Evolutionary conservation across 2,797 vertebrate species (phyloP), one percentile per base, ranked within the genome.

Genomic region (Masticophis lateralis): DNA sequence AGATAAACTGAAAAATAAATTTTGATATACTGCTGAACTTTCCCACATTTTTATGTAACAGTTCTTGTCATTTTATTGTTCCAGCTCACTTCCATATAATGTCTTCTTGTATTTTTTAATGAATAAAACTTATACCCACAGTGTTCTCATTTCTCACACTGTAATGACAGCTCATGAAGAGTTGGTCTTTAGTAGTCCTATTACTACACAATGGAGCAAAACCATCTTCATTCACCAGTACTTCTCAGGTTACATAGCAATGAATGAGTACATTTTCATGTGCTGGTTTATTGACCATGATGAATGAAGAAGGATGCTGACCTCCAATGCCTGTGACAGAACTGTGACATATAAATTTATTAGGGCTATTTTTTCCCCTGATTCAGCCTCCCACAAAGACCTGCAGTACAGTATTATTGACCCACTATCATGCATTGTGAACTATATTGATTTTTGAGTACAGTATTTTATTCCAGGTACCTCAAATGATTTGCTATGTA

Each of bases 61-160:
- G 51, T 22, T 89, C 55, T 13, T 91, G 0, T 18, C 8, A 1
- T 66, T 89, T 91, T 83, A 27, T 79, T 61, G 86, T 91, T 89
- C 4, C 5, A 87, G 12, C 69, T 91, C 16, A 37, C 4, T 93
- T 94, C 22, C 11, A 87, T 95, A 94, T 61, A 66, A 90, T 95
- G 94, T 95, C 57, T 95, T n/a, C 4, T 93, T 59, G 47, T 79
- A 92, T 3, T 55, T 92, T 92, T 56, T 32, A 79, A 8, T 56
- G 66, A 79, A 86, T 91, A 56, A 87, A 55, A 10, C 13, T 27
- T 89, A 60, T 88, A 92, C 28, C 5, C n/a, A 22, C 55, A 91
- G 2, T 55, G 53, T 9, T 47, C 55, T 88, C 63, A 93, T 57
- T 43, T 69, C 66, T 69, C 66, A 93, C 60, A 5, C 11, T 91